Conservation (phyloP, 1,140 invertebrate genomes). For the Cepaea nemoralis region DNA sequence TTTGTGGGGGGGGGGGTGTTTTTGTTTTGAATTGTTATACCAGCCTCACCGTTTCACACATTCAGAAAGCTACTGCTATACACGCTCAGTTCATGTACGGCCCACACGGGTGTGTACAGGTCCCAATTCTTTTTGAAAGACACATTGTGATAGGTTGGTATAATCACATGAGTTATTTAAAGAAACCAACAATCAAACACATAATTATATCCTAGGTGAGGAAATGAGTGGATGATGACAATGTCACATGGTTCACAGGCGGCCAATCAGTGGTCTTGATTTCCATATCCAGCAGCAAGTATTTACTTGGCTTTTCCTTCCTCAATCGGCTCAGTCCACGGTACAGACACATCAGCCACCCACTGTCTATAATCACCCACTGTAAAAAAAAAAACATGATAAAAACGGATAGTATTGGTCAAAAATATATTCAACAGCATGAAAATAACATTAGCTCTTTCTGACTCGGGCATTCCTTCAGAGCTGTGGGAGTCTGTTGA, state of each 20-base stretch:
- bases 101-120: too few species aligned
- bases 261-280: slow-evolving; percentile 59
- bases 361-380: slow-evolving; percentile 56
- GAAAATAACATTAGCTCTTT: neutral
- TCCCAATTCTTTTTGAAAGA: too few species aligned
- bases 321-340: slow-evolving; percentile 37
- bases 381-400: slow-evolving; percentile 33
- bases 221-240: slow-evolving; percentile 5
- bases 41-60: too few species aligned
- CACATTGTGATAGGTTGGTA: too few species aligned
- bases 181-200: too few species aligned
- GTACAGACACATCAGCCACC: slow-evolving; percentile 48
- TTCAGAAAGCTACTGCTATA: too few species aligned
- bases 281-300: slow-evolving; percentile 54
- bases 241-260: slow-evolving; percentile 53
- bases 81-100: too few species aligned
- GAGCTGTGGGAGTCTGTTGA: neutral
- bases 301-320: slow-evolving; percentile 38
- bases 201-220: neutral
- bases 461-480: neutral
- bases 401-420: neutral
- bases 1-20: too few species aligned
- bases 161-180: too few species aligned
- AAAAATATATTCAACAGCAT: too few species aligned
- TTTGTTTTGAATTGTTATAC: too few species aligned